Conservation (phyloP, 2,888 invertebrate genomes). For the Lydus trimaculatus region DNA sequence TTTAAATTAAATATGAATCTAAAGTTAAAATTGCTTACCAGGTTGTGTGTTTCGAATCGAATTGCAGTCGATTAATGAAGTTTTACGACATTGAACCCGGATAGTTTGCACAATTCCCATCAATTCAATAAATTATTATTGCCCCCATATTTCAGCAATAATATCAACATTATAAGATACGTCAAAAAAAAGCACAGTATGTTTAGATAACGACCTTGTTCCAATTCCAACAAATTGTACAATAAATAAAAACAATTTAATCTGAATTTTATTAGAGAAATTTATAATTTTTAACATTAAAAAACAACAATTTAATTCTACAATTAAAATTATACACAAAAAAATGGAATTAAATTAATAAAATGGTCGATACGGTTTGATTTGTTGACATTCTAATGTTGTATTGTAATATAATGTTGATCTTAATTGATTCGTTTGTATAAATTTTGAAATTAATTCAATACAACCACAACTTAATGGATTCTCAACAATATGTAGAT, state of each 20-base stretch:
- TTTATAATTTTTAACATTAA: neutral
- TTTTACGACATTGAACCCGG: neutral
- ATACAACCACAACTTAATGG: conserved; percentile 46
- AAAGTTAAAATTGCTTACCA: neutral
- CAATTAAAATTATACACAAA: neutral
- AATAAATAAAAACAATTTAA: neutral
- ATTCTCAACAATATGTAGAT: conserved; percentile 38
- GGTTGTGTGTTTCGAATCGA: neutral
- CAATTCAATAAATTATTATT: neutral
- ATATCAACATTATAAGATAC: neutral
- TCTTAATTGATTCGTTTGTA: conserved; percentile 10
- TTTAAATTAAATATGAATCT: too few species aligned
- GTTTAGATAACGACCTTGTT: neutral
- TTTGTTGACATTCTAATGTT: neutral
- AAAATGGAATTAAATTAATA: neutral
- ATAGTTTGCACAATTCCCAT: neutral
- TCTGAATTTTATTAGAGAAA: neutral
- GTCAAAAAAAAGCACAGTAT: neutral
- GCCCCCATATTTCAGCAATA: neutral
- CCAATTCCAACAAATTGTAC: neutral
- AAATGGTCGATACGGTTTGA: neutral
- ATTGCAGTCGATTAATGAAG: neutral
- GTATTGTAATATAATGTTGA: conserved; percentile 7
- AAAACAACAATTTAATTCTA: neutral
- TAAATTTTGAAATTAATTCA: conserved; percentile 35